Evolutionary conservation across 1,140 invertebrate genomes (phyloP).

Genomic region (Paralvinella palmiformis): DNA sequence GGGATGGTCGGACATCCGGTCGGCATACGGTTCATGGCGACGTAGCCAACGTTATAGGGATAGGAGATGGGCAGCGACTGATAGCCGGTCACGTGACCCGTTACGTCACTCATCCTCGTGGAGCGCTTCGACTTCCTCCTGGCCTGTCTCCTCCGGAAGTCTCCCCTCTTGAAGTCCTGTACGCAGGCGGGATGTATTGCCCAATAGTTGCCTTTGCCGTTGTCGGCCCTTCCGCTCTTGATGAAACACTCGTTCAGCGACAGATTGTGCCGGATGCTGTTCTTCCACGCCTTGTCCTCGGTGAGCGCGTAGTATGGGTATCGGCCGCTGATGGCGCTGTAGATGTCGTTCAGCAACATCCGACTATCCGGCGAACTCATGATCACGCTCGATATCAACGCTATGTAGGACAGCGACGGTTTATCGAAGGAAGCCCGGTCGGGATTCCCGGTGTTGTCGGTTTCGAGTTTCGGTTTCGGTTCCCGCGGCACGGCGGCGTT

Average conservation of each 20-base stretch:
- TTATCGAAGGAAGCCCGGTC: too few relatives aligned
- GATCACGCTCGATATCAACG: slow-evolving; percentile 88
- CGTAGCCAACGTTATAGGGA: too few relatives aligned
- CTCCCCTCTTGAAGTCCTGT: slow-evolving; percentile 85
- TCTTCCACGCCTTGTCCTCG: slow-evolving; percentile 61
- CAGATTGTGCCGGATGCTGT: slow-evolving; percentile 62
- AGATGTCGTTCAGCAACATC: slow-evolving; percentile 14
- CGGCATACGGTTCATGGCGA: too few relatives aligned
- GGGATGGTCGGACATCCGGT: too few relatives aligned
- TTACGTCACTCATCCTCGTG: too few relatives aligned
- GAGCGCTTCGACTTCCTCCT: slow-evolving; percentile 84
- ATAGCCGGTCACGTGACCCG: too few relatives aligned
- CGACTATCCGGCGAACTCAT: slow-evolving; percentile 59
- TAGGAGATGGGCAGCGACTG: too few relatives aligned
- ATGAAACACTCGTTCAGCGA: slow-evolving; percentile 97
- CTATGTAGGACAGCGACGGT: slow-evolving; percentile 81
- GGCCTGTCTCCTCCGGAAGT: slow-evolving; percentile 90
- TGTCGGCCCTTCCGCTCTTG: slow-evolving; percentile 67
- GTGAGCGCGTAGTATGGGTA: slow-evolving; percentile 49
- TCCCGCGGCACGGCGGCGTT: neutral
- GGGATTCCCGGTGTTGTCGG: too few relatives aligned
- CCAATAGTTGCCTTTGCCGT: slow-evolving; percentile 63
- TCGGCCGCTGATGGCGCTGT: slow-evolving; percentile 3
- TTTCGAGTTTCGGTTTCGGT: neutral
- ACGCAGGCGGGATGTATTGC: slow-evolving; percentile 93